phyloP scores from a whole-genome alignment of 2,113 vertebrate genomes.

The Pyxicephalus adspersus region DNA sequence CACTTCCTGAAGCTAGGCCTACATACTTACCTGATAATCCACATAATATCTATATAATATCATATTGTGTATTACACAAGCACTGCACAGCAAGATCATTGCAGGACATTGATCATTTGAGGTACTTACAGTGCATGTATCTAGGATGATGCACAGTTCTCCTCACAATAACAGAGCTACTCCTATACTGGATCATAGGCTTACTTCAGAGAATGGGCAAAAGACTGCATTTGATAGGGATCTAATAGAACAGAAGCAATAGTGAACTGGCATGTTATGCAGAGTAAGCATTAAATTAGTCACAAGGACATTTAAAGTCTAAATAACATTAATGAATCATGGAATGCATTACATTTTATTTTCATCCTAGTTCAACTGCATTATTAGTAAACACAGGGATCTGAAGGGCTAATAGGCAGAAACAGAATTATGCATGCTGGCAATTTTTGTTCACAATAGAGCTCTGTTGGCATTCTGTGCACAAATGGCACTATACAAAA shows the following conservation, averaged over 20 bases:
- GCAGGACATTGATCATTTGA: constrained; percentile 83
- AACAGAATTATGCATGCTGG: too few relatives aligned
- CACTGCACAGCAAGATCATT: constrained; percentile 83
- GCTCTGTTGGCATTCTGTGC: too few relatives aligned
- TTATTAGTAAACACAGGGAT: too few relatives aligned
- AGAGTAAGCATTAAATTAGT: constrained; percentile 81
- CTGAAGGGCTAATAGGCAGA: too few relatives aligned
- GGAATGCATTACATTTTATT: too few relatives aligned
- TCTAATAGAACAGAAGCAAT: constrained; percentile 73
- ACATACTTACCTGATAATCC: constrained; percentile 77
- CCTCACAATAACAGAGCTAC: constrained; percentile 90
- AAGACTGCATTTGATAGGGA: constrained; percentile 81
- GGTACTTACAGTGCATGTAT: constrained; percentile 98
- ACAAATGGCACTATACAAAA: too few relatives aligned
- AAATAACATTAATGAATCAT: constrained; percentile 32
- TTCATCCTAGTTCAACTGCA: too few relatives aligned
- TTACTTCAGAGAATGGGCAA: constrained; percentile 91
- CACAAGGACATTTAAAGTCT: constrained; percentile 75
- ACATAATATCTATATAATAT: too few relatives aligned
- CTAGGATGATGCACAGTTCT: constrained; percentile 91
- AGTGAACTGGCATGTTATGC: constrained; percentile 64
- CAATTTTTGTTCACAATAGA: too few relatives aligned
- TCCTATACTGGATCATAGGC: constrained; percentile 86
- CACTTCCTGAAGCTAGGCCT: constrained; percentile 64
- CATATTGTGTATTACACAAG: constrained; percentile 54